Base-by-base conservation (phyloP, 2,797 vertebrate genomes). In the Emydoidea blandingii region DNA sequence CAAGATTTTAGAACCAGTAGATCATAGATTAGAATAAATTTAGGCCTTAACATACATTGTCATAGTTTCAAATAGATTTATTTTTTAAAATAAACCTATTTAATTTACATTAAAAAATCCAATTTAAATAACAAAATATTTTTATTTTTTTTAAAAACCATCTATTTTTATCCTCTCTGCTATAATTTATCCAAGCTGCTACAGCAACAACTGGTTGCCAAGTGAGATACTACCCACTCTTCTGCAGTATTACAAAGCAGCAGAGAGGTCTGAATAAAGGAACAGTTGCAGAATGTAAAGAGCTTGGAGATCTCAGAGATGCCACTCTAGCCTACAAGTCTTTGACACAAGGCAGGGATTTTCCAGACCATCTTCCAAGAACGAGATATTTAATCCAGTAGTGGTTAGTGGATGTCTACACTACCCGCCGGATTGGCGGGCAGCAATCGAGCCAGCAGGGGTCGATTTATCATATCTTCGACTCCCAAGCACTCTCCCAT, bases 151-250 rank as follows among this genome's bases (percentile, higher is more conserved):
- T 53, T 3, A 12, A n/a, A 19, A 65, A n/a, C 12, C 5, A n/a
- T 41, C 21, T 6, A 6, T 72, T 72, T 72, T 41, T 72, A 72
- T 41, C 65, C 19, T 23, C n/a, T 72, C 65, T 12, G n/a, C 82
- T 50, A 41, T 16, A 59, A 37, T 12, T 29, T 41, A 0, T 3
- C 82, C 74, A 1, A 1, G 79, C 74, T 56, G 27, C 53, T 81
- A 91, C 78, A 74, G 6, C 34, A 87, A 50, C 87, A 95, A 88
- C 41, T 52, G 65, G 15, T 52, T 83, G 54, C 47, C 81, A 91
- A 81, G 31, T 44, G 83, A 87, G 93, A 52, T 2, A 93, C 12
- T 56, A 44, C 14, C 50, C 50, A 50, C 50, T 50, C 50, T 50
- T 50, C 50, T 50, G 50, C 21, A 47, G 74, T 31, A 78, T 78